Evolutionary conservation across 2,797 vertebrate species (phyloP), one percentile per base, ranked within the genome.

Genomic region (Bufotes viridis): DNA sequence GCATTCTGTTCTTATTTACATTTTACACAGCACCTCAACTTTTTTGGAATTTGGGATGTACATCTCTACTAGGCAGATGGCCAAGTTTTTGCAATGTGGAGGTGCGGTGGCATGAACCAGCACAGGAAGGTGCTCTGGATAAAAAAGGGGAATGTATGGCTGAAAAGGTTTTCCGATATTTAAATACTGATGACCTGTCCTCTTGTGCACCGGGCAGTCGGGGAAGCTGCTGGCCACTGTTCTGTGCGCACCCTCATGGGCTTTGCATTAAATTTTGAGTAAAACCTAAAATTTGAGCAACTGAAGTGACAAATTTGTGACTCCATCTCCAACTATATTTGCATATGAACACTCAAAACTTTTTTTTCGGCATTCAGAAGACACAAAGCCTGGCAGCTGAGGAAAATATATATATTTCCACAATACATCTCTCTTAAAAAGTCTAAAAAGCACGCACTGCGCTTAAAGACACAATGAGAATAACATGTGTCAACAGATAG

Each of bases 391-490:
- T 29, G 9, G 34, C 72, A 78, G 74, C 51, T 22, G 69, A 42
- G 10, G 29, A 60, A 84, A n/a, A 65, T 69, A 24, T 34, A 55
- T 42, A 78, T 78, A 63, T 42, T 53, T 12, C 22, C 67, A 83
- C 29, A 20, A 70, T 22, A 74, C n/a, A 70, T 55, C 17, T 26
- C 53, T 70, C 81, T 34, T 18, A 42, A 42, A 42, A 42, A 42
- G 42, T 5, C 42, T 17, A 72, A 34, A 57, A 70, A 65, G 58
- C 51, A 53, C 11, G 17, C 14, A 14, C 58, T 26, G 13, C 13
- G 34, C 69, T 74, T 84, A 84, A 58, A 42, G 69, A 72, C 26
- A 84, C 69, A 84, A 84, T 55, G 18, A 70, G 79, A 65, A 81
- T 63, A 81, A 8, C 18, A 22, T 12, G 79, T 26, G 79, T 81